Conservation (phyloP, 2,113 vertebrate species). For the Rhea americana region DNA sequence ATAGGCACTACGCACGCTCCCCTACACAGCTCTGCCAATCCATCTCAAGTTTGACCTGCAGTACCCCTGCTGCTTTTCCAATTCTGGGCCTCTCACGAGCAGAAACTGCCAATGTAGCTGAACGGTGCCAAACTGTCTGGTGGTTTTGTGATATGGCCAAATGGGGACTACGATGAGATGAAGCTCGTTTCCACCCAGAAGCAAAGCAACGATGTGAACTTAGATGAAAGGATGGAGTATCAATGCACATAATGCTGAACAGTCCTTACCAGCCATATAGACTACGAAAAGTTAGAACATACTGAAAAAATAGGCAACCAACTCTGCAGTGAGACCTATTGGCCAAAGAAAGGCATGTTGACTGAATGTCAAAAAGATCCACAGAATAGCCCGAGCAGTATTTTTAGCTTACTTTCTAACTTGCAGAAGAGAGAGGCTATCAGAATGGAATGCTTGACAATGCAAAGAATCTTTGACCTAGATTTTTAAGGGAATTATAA, state of each 20-base stretch:
- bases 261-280: not conserved
- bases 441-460: constrained; percentile 60
- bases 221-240: not conserved
- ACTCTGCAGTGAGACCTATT: not conserved
- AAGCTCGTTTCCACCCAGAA: constrained; percentile 19
- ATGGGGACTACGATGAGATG: constrained; percentile 31
- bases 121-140: constrained; percentile 62
- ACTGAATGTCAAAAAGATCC: not conserved
- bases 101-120: constrained; percentile 34
- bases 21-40: not conserved
- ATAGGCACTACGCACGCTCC: not conserved
- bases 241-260: not conserved
- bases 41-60: constrained; percentile 35
- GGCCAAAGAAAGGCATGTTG: not conserved
- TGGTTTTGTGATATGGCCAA: constrained; percentile 53
- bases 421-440: constrained; percentile 2
- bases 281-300: not conserved
- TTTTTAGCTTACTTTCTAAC: constrained; percentile 37
- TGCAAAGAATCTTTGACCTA: constrained; percentile 59
- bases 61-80: constrained; percentile 51
- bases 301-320: not conserved
- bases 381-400: not conserved
- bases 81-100: constrained; percentile 2
- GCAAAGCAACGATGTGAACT: not conserved
- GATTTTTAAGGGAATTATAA: constrained; percentile 57